Base-by-base conservation (phyloP, 2,888 invertebrate species). In the Trimorus sp. region DNA sequence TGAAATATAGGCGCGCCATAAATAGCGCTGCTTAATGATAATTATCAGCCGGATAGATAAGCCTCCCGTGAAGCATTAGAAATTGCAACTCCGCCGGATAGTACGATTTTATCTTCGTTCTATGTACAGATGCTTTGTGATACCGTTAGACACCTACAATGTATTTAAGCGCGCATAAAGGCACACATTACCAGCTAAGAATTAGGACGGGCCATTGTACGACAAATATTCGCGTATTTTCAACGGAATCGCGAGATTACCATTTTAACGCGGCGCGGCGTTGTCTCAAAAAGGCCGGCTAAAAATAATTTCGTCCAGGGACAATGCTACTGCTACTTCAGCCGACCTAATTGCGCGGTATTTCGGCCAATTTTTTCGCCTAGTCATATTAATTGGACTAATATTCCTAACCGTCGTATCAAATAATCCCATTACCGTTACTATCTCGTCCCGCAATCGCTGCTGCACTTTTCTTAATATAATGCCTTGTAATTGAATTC, bases 71-170 rank as follows among this genome's bases (percentile, higher is more conserved):
- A 71, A 69, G 65, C 69, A 75, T 79, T 75, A 79, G 75, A 75
- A 79, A 70, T 79, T 75, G 79, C 65, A 75, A 69, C 74, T 74
- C 69, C 56, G 40, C 75, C 63, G 74, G 79, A 75, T 75, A 70
- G 74, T 70, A 68, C 56, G 79, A 79, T 79, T 74, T 74, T 79
- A 79, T 79, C 79, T 73, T 69, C 37, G 9, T 56, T 62, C 54
- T 79, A 69, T 74, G 74, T 79, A 74, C 74, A 79, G 69, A 79
- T 79, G 79, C 74, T 79, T 79, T 74, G 74, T 58, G 79, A 79
- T 74, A 63, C 58, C 69, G 69, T 63, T 63, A 62, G 49, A 74
- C 74, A 69, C 48, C 68, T 74, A 74, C 68, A 74, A 69, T 62
- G 73, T 79, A 79, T 79, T 79, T 79, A 69, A 74, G 58, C 51